These are phyloP conservation scores for Galleria mellonella DNA, from an alignment of 1,140 invertebrate genomes.

Conservation along the genomic window DNA sequence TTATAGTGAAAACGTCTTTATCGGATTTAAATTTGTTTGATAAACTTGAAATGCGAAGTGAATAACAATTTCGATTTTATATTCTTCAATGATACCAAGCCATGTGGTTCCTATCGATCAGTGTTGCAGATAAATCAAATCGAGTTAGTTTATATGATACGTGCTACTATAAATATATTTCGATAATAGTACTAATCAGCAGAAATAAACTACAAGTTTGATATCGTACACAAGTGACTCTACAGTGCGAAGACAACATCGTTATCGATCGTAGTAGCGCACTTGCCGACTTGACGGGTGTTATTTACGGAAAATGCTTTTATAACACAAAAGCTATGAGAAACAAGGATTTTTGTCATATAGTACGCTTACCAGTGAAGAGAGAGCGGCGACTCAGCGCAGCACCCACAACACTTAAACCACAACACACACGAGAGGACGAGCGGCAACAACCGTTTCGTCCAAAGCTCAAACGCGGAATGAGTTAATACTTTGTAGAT, in stretches of 20 bases:
- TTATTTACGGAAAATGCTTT: conserved; percentile 31
- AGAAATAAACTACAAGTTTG: conserved; percentile 19
- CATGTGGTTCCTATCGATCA: too few relatives aligned
- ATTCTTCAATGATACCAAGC: too few relatives aligned
- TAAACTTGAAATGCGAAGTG: too few relatives aligned
- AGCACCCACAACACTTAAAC: conserved; percentile 54
- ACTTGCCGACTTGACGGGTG: conserved; percentile 31
- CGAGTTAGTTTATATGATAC: too few relatives aligned
- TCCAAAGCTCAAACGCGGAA: conserved; percentile 49
- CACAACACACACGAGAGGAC: conserved; percentile 66
- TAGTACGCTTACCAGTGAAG: conserved; percentile 41
- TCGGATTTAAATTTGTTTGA: background rate
- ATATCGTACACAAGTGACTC: conserved; percentile 24
- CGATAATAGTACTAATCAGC: background rate
- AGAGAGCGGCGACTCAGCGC: conserved; percentile 33
- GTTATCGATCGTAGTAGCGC: conserved; percentile 63
- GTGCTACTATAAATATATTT: too few relatives aligned
- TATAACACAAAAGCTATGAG: conserved; percentile 32
- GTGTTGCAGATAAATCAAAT: too few relatives aligned
- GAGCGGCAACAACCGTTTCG: conserved; percentile 60
- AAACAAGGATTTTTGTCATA: conserved; percentile 8
- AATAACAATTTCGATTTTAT: too few relatives aligned
- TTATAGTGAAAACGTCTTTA: background rate
- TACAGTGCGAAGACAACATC: conserved; percentile 53
- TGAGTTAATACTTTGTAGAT: conserved; percentile 37